Percentiles rank a stretch among this genome's conserved stretches.
Conservation (phyloP, 1,140 invertebrate species). For the Eriocheir sinensis region DNA sequence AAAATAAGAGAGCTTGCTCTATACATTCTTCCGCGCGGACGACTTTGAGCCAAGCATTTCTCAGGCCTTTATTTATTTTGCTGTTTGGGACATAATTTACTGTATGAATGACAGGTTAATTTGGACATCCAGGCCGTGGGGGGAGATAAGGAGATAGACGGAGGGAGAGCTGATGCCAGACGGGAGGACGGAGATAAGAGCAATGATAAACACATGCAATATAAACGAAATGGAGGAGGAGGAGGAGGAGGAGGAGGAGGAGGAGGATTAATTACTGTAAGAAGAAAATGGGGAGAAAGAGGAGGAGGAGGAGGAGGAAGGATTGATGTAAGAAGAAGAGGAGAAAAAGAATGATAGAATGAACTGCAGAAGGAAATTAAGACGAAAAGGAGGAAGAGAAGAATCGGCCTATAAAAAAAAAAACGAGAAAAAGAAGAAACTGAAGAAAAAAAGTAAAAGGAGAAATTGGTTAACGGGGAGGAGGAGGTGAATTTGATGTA, state of each 20-base stretch:
- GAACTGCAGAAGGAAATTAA: background rate
- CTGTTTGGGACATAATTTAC: background rate
- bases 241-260: no score
- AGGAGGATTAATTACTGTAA: no score
- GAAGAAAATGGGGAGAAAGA: no score
- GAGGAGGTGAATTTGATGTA: no score
- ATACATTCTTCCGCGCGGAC: background rate
- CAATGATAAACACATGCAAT: background rate
- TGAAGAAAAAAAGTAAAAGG: background rate
- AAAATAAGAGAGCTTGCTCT: background rate
- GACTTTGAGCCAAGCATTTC: background rate
- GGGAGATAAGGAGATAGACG: slow-evolving; percentile 6
- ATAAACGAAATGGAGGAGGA: background rate
- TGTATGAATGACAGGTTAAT: background rate
- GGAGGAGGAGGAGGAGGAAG: no score
- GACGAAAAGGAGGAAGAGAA: no score
- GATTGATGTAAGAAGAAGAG: no score
- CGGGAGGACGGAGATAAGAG: background rate
- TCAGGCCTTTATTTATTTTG: background rate
- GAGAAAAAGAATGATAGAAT: no score
- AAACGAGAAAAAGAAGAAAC: no score
- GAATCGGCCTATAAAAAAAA: no score
- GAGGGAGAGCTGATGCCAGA: slow-evolving; percentile 1
- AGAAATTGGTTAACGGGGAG: no score
- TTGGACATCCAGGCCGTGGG: background rate